Conservation (phyloP, 2,113 vertebrate genomes). For the Rhea pennata region DNA sequence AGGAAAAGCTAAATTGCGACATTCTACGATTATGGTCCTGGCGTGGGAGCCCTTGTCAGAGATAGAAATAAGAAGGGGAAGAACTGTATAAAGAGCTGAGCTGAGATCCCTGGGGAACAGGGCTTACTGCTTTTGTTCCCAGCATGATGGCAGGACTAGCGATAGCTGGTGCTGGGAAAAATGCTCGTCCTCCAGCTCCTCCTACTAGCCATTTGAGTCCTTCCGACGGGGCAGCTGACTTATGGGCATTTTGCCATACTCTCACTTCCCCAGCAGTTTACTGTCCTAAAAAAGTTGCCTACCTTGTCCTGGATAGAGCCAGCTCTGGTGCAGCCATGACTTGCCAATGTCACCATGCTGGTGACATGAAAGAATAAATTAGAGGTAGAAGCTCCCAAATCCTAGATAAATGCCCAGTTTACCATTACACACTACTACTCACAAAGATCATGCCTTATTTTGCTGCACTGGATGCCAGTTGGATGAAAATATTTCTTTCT, state of each 20-base stretch:
- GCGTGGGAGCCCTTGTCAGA: background rate
- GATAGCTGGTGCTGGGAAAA: background rate
- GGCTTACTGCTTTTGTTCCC: background rate
- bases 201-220: background rate
- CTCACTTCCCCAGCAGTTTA: background rate
- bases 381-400: background rate
- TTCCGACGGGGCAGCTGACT: background rate
- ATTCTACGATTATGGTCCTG: background rate
- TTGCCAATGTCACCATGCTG: background rate
- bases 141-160: background rate
- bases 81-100: background rate
- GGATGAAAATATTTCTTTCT: slow-evolving; percentile 51
- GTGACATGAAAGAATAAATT: background rate
- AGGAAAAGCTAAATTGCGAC: background rate
- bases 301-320: background rate
- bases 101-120: background rate
- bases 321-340: background rate
- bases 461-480: background rate
- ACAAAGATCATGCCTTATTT: slow-evolving; percentile 22
- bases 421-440: background rate
- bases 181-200: background rate
- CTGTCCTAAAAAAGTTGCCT: background rate
- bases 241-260: background rate
- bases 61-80: background rate
- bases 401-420: background rate